Percentiles rank a stretch among this genome's conserved stretches.
phyloP scores from a whole-genome alignment of 2,888 invertebrate genomes.

The Trachelus stipa region DNA sequence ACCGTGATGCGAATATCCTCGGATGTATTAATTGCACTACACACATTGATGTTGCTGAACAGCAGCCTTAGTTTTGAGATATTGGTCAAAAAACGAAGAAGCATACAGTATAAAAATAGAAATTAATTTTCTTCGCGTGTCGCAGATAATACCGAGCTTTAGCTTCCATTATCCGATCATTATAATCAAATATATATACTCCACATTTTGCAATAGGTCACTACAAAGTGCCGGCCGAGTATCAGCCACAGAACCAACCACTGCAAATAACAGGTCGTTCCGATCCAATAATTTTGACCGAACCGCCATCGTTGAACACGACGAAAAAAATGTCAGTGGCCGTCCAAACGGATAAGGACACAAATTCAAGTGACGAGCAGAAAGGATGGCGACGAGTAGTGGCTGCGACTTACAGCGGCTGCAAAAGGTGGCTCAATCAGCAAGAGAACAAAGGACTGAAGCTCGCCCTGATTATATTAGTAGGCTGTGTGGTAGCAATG shows the following conservation, averaged over 20 bases:
- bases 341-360: constrained; percentile 24
- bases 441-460: constrained; percentile 83
- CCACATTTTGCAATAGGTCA: constrained; percentile 42
- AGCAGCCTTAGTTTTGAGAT: too few relatives aligned
- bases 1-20: too few relatives aligned
- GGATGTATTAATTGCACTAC: too few relatives aligned
- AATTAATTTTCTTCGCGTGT: too few relatives aligned
- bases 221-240: constrained; percentile 58
- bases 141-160: too few relatives aligned
- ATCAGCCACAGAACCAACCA: constrained; percentile 56
- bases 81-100: too few relatives aligned
- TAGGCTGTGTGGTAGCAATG: constrained; percentile 77
- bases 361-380: constrained; percentile 33
- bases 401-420: constrained; percentile 37
- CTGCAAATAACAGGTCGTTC: constrained; percentile 62
- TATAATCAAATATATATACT: too few relatives aligned
- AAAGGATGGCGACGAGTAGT: constrained; percentile 45
- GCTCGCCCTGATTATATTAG: constrained; percentile 75
- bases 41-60: too few relatives aligned
- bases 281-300: constrained; percentile 54
- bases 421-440: constrained; percentile 76
- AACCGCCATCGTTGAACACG: constrained; percentile 32
- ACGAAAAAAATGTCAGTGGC: constrained; percentile 38
- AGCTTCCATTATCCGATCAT: too few relatives aligned
- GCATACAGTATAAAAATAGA: too few relatives aligned